These are phyloP conservation scores for Petrolisthes cinctipes DNA, from an alignment of 2,888 invertebrate genomes.

Conservation along the genomic window DNA sequence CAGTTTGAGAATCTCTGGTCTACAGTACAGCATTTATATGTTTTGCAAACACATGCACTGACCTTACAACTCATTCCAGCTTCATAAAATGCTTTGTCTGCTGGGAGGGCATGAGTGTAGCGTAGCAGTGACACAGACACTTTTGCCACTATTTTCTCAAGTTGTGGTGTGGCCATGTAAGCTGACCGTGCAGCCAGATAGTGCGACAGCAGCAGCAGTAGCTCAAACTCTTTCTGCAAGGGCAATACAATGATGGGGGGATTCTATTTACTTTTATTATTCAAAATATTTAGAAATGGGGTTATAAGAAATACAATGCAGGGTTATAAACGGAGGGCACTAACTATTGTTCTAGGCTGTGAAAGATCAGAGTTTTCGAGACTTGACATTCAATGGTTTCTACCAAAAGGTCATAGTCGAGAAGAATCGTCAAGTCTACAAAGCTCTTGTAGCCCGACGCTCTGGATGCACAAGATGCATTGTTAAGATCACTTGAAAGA, in stretches of 20 bases:
- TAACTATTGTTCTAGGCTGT: too few species aligned
- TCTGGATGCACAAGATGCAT: too few species aligned
- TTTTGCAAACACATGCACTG: background rate
- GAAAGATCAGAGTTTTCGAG: too few species aligned
- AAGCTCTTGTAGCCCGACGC: too few species aligned
- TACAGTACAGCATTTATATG: background rate
- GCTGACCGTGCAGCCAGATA: slow-evolving; percentile 81
- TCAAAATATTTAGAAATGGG: too few species aligned
- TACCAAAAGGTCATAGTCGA: too few species aligned
- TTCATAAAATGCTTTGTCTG: slow-evolving; percentile 91
- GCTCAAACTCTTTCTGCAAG: slow-evolving; percentile 73
- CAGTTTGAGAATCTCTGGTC: background rate
- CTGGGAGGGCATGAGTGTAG: slow-evolving; percentile 90
- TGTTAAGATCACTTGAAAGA: too few species aligned
- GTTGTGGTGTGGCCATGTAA: slow-evolving; percentile 75
- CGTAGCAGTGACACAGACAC: slow-evolving; percentile 87
- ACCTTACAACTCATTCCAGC: slow-evolving; percentile 70
- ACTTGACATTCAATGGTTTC: too few species aligned
- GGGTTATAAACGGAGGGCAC: too few species aligned
- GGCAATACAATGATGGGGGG: background rate
- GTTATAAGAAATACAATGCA: too few species aligned
- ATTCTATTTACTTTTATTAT: too few species aligned
- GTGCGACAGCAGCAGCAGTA: slow-evolving; percentile 78
- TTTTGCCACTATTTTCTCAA: slow-evolving; percentile 82
- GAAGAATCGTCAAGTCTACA: too few species aligned